phyloP scores from a whole-genome alignment of 1,140 invertebrate genomes.

The Homalodisca vitripennis region DNA sequence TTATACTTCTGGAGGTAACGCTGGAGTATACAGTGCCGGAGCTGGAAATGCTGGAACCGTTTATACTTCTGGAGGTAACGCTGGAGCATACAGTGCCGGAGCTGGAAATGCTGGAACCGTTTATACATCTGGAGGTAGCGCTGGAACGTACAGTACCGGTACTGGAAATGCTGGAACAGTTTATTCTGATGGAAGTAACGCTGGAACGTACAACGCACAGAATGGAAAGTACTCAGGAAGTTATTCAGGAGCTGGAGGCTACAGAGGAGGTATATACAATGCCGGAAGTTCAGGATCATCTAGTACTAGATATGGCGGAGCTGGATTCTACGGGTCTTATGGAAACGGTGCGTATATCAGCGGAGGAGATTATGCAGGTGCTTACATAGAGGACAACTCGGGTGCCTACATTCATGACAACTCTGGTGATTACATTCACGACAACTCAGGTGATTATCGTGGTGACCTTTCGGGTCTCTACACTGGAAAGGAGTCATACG shows the following conservation, averaged over 20 bases:
- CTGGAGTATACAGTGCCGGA: constrained; percentile 16
- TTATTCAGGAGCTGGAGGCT: constrained; percentile 30
- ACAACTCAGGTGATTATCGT: constrained; percentile 17
- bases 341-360: constrained; percentile 20
- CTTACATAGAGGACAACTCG: constrained; percentile 24
- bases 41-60: constrained; percentile 33
- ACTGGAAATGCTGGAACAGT: too few relatives aligned
- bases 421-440: constrained; percentile 19
- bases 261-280: constrained; percentile 32
- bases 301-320: constrained; percentile 1
- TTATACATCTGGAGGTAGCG: constrained; percentile 31
- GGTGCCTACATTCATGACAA: constrained; percentile 20
- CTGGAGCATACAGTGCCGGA: constrained; percentile 8
- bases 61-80: constrained; percentile 33
- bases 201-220: constrained; percentile 13
- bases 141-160: constrained; percentile 26
- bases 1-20: constrained; percentile 31
- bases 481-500: background rate
- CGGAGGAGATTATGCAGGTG: constrained; percentile 31
- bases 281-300: constrained; percentile 10
- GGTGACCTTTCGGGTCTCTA: constrained; percentile 10
- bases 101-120: constrained; percentile 31
- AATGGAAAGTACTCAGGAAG: constrained; percentile 27
- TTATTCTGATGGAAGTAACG: constrained; percentile 27
- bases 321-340: constrained; percentile 9